phyloP scores from a whole-genome alignment of 2,797 vertebrate genomes.

The Sternarchorhynchus goeldii region DNA sequence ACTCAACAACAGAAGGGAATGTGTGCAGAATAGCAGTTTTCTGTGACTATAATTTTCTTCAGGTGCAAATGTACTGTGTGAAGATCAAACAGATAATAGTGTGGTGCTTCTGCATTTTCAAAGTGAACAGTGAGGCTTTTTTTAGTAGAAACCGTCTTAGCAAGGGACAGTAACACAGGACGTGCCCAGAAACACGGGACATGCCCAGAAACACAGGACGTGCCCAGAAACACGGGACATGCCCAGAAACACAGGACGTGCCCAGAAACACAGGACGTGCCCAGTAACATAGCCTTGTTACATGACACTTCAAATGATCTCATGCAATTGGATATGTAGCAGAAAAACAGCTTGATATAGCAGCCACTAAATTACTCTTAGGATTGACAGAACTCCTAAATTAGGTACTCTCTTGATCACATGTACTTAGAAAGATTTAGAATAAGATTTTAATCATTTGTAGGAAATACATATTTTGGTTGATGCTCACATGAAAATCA shows the following conservation, averaged over 20 bases:
- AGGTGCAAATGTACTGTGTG: neutral
- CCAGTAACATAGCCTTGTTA: too few species aligned
- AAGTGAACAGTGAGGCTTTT: neutral
- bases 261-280: neutral
- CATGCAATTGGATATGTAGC: neutral
- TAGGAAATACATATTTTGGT: too few species aligned
- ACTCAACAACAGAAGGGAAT: neutral
- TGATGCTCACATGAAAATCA: too few species aligned
- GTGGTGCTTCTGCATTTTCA: neutral
- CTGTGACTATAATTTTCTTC: neutral
- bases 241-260: too few species aligned
- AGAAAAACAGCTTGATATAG: too few species aligned
- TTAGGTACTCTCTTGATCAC: too few species aligned
- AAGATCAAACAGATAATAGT: neutral
- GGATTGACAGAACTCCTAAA: too few species aligned
- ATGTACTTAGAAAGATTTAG: too few species aligned
- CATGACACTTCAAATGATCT: neutral
- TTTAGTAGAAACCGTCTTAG: neutral
- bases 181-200: neutral
- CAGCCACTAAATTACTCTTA: too few species aligned
- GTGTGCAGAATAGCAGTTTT: neutral
- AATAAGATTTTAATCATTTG: too few species aligned
- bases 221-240: neutral
- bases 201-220: neutral
- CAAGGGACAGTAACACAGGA: neutral